A percentile compares a stretch with the other conserved stretches of the same genome.
Conservation (phyloP, 2,797 vertebrate genomes). For the Percopsis omiscomaycus region DNA sequence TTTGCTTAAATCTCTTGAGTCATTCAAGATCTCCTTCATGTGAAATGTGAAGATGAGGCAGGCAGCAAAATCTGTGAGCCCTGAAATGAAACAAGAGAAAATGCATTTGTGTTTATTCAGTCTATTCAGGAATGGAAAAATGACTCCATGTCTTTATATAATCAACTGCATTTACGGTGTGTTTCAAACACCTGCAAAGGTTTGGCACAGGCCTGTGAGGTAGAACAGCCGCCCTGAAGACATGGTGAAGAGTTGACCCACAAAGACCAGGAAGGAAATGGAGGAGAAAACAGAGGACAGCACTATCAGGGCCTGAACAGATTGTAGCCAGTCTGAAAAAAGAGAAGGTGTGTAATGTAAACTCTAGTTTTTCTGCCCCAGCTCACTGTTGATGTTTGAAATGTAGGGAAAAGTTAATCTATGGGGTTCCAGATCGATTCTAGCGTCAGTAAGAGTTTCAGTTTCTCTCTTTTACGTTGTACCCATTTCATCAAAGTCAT, state of each 20-base stretch:
- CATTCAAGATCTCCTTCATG: slow-evolving; percentile 76
- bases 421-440: too few relatives aligned
- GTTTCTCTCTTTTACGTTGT: too few relatives aligned
- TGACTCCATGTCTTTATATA: not conserved
- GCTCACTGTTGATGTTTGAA: too few relatives aligned
- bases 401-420: too few relatives aligned
- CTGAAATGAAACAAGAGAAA: slow-evolving; percentile 56
- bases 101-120: not conserved
- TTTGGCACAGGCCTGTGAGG: slow-evolving; percentile 85
- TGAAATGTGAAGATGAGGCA: slow-evolving; percentile 86
- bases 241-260: slow-evolving; percentile 85
- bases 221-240: slow-evolving; percentile 86
- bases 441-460: too few relatives aligned
- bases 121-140: not conserved
- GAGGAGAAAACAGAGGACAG: slow-evolving; percentile 85
- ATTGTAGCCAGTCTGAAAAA: slow-evolving; percentile 83
- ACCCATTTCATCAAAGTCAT: too few relatives aligned
- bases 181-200: slow-evolving; percentile 78
- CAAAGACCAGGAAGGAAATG: slow-evolving; percentile 85
- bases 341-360: not conserved
- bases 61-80: slow-evolving; percentile 79
- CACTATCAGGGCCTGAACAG: slow-evolving; percentile 87
- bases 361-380: too few relatives aligned
- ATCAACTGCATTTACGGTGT: not conserved
- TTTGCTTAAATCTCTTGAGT: slow-evolving; percentile 54